Conservation (phyloP, 2,113 vertebrate genomes). For the Candoia aspera region DNA sequence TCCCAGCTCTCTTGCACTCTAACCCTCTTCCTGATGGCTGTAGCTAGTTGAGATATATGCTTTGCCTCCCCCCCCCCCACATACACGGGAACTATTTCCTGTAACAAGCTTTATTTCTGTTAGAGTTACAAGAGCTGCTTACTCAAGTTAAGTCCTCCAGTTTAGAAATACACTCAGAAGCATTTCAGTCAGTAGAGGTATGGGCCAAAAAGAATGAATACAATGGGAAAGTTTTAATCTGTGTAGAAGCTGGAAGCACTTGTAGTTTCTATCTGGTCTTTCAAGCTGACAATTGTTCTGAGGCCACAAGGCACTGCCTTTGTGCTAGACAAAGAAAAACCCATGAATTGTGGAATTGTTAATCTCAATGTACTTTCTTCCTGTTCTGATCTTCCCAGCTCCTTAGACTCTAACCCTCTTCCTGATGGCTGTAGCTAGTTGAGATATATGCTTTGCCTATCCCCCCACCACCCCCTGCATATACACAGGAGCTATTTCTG, state of each 20-base stretch:
- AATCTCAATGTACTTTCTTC: too few species aligned
- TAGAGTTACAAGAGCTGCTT: neutral
- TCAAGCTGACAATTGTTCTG: neutral
- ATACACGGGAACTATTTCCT: neutral
- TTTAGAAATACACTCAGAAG: neutral
- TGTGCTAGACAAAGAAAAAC: neutral
- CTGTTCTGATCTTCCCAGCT: too few species aligned
- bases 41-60: neutral
- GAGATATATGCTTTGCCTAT: too few species aligned
- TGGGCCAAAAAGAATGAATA: neutral
- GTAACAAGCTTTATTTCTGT: neutral
- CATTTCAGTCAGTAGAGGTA: neutral
- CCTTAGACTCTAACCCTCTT: too few species aligned
- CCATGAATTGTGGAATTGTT: too few species aligned
- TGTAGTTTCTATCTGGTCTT: neutral
- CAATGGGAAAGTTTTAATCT: neutral
- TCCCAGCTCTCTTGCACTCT: neutral
- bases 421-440: too few species aligned
- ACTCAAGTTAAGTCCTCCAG: neutral
- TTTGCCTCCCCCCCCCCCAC: neutral
- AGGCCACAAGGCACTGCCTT: neutral
- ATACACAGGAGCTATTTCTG: too few species aligned
- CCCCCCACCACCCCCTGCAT: too few species aligned
- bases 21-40: neutral
- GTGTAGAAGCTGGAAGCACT: neutral